These are phyloP conservation scores for Gordius sp. DNA, from an alignment of 2,888 invertebrate genomes.

Conservation along the genomic window DNA sequence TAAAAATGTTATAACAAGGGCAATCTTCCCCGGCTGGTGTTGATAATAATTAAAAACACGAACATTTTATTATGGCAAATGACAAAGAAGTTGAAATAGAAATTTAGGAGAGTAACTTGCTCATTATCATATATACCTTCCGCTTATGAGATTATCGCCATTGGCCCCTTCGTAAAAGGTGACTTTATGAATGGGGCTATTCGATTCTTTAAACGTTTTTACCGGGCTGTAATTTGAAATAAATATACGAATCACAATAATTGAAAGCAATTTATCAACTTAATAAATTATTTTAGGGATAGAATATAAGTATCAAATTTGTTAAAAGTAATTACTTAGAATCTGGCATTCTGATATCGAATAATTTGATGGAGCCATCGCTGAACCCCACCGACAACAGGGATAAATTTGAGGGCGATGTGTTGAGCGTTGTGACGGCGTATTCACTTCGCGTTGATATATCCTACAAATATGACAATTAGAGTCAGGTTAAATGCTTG, in stretches of 20 bases:
- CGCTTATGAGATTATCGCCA: neutral
- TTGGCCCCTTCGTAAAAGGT: neutral
- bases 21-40: neutral
- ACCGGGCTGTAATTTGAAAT: neutral
- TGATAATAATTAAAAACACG: neutral
- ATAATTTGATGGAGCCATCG: conserved; percentile 2
- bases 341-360: conserved; percentile 5
- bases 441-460: neutral
- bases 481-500: too few species aligned
- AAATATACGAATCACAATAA: too few species aligned
- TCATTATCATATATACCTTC: neutral
- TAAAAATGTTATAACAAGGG: neutral
- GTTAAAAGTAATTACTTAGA: neutral
- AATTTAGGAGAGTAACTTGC: too few species aligned
- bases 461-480: neutral
- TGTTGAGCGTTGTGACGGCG: neutral
- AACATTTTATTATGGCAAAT: conserved; percentile 3
- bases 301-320: neutral
- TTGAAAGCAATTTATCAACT: too few species aligned
- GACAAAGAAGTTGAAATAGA: too few species aligned
- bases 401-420: neutral
- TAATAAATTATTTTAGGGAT: too few species aligned
- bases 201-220: neutral
- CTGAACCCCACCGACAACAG: neutral
- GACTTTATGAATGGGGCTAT: neutral